Conservation (phyloP, 2,113 vertebrate genomes). For the Madoqua kirkii region DNA sequence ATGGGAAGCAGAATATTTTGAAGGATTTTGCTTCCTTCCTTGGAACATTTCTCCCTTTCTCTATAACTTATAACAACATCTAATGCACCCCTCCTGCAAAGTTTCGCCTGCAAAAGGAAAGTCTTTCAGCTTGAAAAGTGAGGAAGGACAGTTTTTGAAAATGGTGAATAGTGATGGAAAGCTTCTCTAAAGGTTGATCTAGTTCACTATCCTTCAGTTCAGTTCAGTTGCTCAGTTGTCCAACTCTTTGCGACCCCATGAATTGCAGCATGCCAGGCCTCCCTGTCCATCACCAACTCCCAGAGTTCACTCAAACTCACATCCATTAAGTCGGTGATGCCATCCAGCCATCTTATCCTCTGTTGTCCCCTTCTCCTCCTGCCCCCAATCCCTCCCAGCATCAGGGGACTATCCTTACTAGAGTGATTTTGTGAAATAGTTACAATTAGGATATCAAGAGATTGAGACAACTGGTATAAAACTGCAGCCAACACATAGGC, state of each 20-base stretch:
- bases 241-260: too few relatives aligned
- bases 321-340: too few relatives aligned
- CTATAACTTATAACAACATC: not conserved
- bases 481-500: not conserved
- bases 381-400: too few relatives aligned
- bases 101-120: not conserved
- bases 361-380: too few relatives aligned
- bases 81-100: not conserved
- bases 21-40: not conserved
- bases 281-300: too few relatives aligned
- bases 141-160: not conserved
- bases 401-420: not conserved
- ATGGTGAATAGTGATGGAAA: not conserved
- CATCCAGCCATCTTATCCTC: too few relatives aligned
- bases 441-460: not conserved
- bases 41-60: not conserved
- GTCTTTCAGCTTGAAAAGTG: not conserved
- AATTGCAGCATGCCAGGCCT: too few relatives aligned
- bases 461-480: not conserved
- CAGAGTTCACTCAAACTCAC: too few relatives aligned
- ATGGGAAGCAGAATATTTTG: not conserved
- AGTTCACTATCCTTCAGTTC: not conserved
- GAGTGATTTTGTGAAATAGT: not conserved
- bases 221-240: too few relatives aligned
- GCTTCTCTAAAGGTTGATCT: not conserved